These are phyloP conservation scores for Thinocorus orbignyianus DNA, from an alignment of 2,113 vertebrate species.

Conservation along the genomic window DNA sequence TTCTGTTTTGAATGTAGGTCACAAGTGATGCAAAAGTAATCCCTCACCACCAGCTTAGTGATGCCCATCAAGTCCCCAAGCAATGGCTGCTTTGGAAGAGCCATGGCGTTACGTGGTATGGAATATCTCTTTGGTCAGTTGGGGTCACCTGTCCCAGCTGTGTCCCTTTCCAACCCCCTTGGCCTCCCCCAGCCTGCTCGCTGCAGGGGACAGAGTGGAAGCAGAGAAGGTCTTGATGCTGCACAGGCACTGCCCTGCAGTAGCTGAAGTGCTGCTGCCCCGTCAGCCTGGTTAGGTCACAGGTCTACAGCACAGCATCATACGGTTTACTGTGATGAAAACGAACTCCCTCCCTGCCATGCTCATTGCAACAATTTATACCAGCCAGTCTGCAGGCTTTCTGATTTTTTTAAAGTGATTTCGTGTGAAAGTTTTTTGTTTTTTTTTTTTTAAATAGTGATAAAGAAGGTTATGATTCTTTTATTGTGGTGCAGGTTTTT, in stretches of 20 bases:
- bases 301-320: rapidly evolving
- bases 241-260: not conserved
- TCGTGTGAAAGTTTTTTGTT: not conserved
- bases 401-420: not conserved
- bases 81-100: not conserved
- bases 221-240: not conserved
- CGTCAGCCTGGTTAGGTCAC: rapidly evolving
- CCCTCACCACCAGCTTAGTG: not conserved
- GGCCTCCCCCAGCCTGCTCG: not conserved
- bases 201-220: not conserved
- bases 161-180: not conserved
- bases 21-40: not conserved
- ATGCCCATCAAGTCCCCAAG: not conserved
- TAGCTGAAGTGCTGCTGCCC: not conserved
- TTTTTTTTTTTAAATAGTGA: not conserved
- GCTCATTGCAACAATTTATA: not conserved
- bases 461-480: not conserved
- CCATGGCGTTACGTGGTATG: not conserved
- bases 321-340: not conserved
- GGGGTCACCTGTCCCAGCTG: not conserved
- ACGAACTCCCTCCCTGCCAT: not conserved
- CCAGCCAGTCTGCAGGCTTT: not conserved
- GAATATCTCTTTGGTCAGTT: not conserved
- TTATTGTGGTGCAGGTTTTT: not conserved
- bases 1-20: not conserved